Evolutionary conservation across 2,888 invertebrate species (phyloP).

Genomic region (Cyrtodaria siliqua): DNA sequence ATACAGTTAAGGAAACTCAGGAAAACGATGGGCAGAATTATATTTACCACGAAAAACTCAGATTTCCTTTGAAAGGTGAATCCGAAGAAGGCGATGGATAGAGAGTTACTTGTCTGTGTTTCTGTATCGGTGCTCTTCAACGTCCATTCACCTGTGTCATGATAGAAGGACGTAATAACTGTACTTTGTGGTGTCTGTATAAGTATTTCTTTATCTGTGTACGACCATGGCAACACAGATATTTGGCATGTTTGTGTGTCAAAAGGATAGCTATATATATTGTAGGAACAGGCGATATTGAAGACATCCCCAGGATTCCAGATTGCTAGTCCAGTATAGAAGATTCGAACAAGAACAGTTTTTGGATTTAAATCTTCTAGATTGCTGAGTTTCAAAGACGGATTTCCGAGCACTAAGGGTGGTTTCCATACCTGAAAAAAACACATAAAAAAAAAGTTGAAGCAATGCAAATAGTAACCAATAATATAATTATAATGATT

Average conservation of each 20-base stretch:
- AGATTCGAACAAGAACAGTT: conserved; percentile 18
- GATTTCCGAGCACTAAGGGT: conserved; percentile 32
- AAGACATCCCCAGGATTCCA: conserved; percentile 52
- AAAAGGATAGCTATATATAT: conserved; percentile 49
- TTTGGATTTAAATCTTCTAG: conserved; percentile 34
- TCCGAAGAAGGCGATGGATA: not conserved
- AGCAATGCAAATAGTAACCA: too few relatives aligned
- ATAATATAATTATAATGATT: too few relatives aligned
- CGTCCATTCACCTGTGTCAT: conserved; percentile 45
- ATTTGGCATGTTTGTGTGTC: conserved; percentile 43
- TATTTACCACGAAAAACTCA: conserved; percentile 32
- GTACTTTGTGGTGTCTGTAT: conserved; percentile 8
- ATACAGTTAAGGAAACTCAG: conserved; percentile 29
- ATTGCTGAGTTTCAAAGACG: conserved; percentile 24
- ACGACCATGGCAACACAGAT: conserved; percentile 28
- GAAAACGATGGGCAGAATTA: conserved; percentile 14
- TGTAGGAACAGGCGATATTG: conserved; percentile 30
- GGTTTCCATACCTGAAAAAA: conserved; percentile 49
- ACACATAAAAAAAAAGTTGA: too few relatives aligned
- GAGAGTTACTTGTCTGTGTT: not conserved
- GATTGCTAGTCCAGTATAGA: conserved; percentile 36
- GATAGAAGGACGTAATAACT: conserved; percentile 17
- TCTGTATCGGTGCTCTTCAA: not conserved
- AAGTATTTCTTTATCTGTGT: conserved; percentile 20
- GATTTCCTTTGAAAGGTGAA: conserved; percentile 4